A percentile compares a stretch with the other conserved stretches of the same genome.
phyloP scores from a whole-genome alignment of 2,113 vertebrate species.

The Sphyrna mokarran region DNA sequence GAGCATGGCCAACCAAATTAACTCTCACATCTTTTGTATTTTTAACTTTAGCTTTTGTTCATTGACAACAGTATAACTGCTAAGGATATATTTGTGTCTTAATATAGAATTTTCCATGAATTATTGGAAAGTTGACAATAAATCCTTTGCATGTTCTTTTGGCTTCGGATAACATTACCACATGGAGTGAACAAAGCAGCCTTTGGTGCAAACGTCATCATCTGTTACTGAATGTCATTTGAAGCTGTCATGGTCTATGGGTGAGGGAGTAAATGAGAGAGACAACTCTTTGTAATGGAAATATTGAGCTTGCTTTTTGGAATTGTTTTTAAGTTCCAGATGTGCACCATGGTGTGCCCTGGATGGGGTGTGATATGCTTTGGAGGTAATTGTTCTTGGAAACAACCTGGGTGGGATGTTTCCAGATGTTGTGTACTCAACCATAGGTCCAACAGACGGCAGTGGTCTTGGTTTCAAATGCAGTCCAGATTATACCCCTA shows the following conservation, averaged over 20 bases:
- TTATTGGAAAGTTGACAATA: not conserved
- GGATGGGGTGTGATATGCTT: not conserved
- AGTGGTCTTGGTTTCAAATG: not conserved
- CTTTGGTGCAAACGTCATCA: not conserved
- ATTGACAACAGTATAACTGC: not conserved
- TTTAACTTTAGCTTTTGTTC: not conserved
- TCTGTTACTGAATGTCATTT: not conserved
- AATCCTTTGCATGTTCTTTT: not conserved
- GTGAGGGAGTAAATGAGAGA: not conserved
- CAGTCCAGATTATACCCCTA: not conserved
- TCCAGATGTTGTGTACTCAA: not conserved
- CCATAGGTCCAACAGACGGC: not conserved
- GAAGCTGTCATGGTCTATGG: not conserved
- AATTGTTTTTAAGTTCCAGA: not conserved
- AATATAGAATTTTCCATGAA: not conserved
- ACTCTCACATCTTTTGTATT: too few species aligned
- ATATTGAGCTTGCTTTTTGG: not conserved
- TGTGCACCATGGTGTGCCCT: not conserved
- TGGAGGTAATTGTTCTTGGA: not conserved
- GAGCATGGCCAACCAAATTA: too few species aligned
- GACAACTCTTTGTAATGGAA: not conserved
- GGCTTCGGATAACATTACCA: not conserved
- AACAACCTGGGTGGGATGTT: not conserved
- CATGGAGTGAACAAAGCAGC: not conserved
- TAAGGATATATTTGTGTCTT: not conserved